Base-by-base conservation (phyloP, 35 echinoderm and acorn worm species). In the Holothuria glaberrima region DNA sequence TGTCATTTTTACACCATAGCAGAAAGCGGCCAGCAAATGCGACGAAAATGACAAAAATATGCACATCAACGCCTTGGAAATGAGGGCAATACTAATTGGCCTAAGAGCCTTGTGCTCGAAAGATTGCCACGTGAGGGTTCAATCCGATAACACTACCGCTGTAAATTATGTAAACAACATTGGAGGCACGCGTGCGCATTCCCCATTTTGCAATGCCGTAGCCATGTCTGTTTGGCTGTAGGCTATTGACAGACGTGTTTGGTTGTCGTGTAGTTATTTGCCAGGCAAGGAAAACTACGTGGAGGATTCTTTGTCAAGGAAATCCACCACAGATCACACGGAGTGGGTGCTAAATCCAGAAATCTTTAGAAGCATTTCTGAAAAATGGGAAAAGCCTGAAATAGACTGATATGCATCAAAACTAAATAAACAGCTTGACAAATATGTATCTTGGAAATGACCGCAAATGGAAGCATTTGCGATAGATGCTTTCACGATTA, bases 41-140 rank as follows among this genome's bases (percentile, higher is more conserved):
- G 36, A 18, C 26, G 32, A 19, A 48, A 28, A 38, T 1, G 89
- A 90, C 31, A 63, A 2, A 22, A 13, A 41, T 18, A 48, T 79
- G 13, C 89, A 90, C 52, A 90, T 90, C 13, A 81, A 90, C 68
- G 59, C 63, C 48, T 52, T 90, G n/a, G 76, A 90, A 82, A 30
- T 90, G 59, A 35, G 35, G 18, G 75, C 89, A 41, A 79, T 79
- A 10, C 44, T 46, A 10, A 46, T 65, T 3, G 61, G 20, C 4
- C 61, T 65, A 28, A 21, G 17, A 28, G 61, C 61, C 16, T 65
- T 65, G 19, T 65, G 61, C 61, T n/a, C 61, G 61, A 5, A 65
- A 65, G 17, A 65, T n/a, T n/a, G 20, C 19, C 27, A 28, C 20
- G 16, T 65, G 3, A n/a, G 19, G 61, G 19, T n/a, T n/a, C n/a